Percentiles rank a stretch among this genome's conserved stretches.
These are phyloP conservation scores for Chironomus tentans DNA, from an alignment of 2,888 invertebrate species.

Conservation along the genomic window DNA sequence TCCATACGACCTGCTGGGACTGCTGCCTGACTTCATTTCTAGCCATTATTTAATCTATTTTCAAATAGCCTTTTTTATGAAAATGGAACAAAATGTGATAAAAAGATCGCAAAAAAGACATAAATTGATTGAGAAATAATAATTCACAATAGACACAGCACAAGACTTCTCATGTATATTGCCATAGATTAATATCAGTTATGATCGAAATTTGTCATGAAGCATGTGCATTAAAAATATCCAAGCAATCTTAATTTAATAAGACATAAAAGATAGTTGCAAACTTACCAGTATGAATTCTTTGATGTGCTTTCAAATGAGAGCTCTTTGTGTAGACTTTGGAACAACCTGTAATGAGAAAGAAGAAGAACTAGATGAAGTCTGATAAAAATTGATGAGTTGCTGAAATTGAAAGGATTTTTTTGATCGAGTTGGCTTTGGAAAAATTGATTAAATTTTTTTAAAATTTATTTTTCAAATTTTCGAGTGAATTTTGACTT, in stretches of 20 bases:
- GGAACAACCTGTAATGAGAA: slow-evolving; percentile 71
- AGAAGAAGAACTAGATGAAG: slow-evolving; percentile 31
- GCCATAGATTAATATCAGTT: background rate
- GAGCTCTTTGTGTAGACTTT: slow-evolving; percentile 98
- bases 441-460: background rate
- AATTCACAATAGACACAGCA: background rate
- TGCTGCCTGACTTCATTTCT: background rate
- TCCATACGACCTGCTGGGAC: background rate
- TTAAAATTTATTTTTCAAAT: no score
- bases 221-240: background rate
- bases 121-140: background rate
- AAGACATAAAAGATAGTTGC: no score
- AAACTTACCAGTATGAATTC: slow-evolving; percentile 88
- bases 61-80: background rate
- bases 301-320: slow-evolving; percentile 93
- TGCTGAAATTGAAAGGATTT: no score
- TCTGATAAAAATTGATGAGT: slow-evolving; percentile 34
- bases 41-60: background rate
- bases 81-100: background rate
- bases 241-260: no score
- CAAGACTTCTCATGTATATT: no score
- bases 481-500: no score
- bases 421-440: no score
- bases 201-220: background rate
- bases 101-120: background rate